Base-by-base conservation (phyloP, 2,113 vertebrate genomes). In the Ciconia boyciana region DNA sequence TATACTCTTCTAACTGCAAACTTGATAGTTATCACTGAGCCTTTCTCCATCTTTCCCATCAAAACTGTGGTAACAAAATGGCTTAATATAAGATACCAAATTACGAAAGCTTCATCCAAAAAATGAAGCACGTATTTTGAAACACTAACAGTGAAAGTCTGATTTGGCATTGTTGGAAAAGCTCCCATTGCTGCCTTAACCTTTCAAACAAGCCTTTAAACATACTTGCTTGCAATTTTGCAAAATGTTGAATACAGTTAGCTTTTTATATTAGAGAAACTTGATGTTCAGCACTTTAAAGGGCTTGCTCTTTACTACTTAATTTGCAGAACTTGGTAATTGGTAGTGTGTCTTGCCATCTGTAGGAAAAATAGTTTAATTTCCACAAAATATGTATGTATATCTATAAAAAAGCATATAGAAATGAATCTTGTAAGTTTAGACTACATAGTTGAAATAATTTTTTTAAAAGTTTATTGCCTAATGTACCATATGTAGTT, bases 231-330 rank as follows among this genome's bases (percentile, higher is more conserved):
- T 93, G 65, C 44, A 43, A 12, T 92, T 96, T 84, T 92, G 44
- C 41, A 43, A 72, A 72, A 72, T 87, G 83, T 61, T 89, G 72
- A 89, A 55, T 88, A 29, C 21, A 44, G 79, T 90, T 87, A 86
- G 29, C 36, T 89, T 96, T 75, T 89, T 89, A 61, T 91, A 44
- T 61, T 57, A 68, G 57, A 92, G 48, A 76, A 94, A 44, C 70
- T 87, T 76, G 61, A 71, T 3, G 32, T 90, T 96, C 48, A 92
- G 80, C 41, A 29, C 61, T 90, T 92, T 52, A 70, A 90, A 93
- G 92, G 58, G 16, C 80, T 84, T 93, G 60, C 80, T 96, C 90
- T 83, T 95, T 88, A 58, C n/a, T 58, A 28, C 43, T 31, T 93
- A 28, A 77, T 84, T 92, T 92, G 57, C 28, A 79, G 46, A 78